phyloP scores from a whole-genome alignment of 1,140 invertebrate species.

The Musca domestica region DNA sequence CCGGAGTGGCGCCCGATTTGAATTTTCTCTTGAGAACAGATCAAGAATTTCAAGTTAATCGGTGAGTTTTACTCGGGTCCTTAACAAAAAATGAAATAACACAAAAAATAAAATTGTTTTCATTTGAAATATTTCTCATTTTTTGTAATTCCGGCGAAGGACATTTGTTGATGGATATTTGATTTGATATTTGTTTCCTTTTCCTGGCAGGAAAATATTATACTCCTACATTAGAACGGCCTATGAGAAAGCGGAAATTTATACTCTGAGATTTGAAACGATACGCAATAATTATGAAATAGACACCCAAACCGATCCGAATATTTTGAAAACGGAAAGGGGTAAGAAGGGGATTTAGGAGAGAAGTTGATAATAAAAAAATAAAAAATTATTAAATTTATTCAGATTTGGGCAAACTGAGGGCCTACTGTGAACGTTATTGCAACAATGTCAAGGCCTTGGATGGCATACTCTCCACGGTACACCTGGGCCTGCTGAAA shows the following conservation, averaged over 20 bases:
- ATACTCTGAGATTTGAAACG: slow-evolving; percentile 64
- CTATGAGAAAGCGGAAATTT: slow-evolving; percentile 63
- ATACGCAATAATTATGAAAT: slow-evolving; percentile 70
- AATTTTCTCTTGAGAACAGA: slow-evolving; percentile 58
- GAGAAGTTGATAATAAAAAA: not conserved
- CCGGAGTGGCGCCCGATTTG: slow-evolving; percentile 58
- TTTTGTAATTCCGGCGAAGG: not conserved
- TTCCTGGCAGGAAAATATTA: slow-evolving; percentile 34
- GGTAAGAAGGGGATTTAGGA: slow-evolving; percentile 28
- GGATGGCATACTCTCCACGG: slow-evolving; percentile 61
- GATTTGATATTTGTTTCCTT: not conserved
- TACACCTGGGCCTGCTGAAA: slow-evolving; percentile 67
- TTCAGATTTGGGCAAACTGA: slow-evolving; percentile 59
- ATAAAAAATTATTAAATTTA: not conserved
- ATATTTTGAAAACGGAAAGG: slow-evolving; percentile 56
- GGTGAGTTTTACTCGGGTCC: slow-evolving; percentile 29
- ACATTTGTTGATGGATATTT: not conserved
- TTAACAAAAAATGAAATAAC: not conserved
- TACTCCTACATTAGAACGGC: slow-evolving; percentile 40
- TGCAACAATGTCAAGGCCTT: slow-evolving; percentile 62
- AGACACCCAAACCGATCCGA: slow-evolving; percentile 64
- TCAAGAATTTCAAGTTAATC: slow-evolving; percentile 57
- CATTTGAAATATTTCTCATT: not conserved
- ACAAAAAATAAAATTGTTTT: not conserved
- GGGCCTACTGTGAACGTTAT: slow-evolving; percentile 61